A percentile compares a stretch with the other conserved stretches of the same genome.
Conservation (phyloP, 2,888 invertebrate genomes). For the Chloroclystis v-ata region DNA sequence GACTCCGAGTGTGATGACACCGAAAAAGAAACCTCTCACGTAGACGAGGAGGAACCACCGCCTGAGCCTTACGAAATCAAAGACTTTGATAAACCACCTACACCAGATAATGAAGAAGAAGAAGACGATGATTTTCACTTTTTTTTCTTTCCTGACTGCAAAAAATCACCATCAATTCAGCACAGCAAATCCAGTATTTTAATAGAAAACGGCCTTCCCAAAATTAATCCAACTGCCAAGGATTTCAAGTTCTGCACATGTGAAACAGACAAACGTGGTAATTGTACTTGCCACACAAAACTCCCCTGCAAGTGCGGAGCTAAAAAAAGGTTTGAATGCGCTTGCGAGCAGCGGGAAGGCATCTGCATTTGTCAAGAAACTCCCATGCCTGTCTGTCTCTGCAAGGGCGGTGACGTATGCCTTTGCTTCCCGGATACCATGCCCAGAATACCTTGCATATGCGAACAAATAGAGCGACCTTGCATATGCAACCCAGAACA, state of each 20-base stretch:
- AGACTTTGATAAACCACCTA: slow-evolving; percentile 35
- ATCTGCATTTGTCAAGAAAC: slow-evolving; percentile 56
- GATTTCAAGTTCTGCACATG: slow-evolving; percentile 46
- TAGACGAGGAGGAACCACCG: slow-evolving; percentile 35
- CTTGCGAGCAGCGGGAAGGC: slow-evolving; percentile 44
- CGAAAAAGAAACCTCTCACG: slow-evolving; percentile 37
- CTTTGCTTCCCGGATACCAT: slow-evolving; percentile 50
- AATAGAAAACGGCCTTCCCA: slow-evolving; percentile 57
- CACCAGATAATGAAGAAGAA: slow-evolving; percentile 43
- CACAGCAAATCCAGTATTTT: slow-evolving; percentile 55
- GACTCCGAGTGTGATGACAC: slow-evolving; percentile 60
- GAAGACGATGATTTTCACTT: slow-evolving; percentile 61
- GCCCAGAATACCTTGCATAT: slow-evolving; percentile 48
- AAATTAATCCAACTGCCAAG: slow-evolving; percentile 46
- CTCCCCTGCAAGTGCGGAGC: slow-evolving; percentile 62
- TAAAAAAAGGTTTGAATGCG: slow-evolving; percentile 47
- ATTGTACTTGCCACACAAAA: slow-evolving; percentile 52
- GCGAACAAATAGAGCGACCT: slow-evolving; percentile 54
- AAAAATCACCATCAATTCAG: slow-evolving; percentile 39
- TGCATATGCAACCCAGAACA: slow-evolving; percentile 54
- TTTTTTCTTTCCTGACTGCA: slow-evolving; percentile 68
- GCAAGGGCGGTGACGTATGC: slow-evolving; percentile 49
- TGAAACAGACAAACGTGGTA: slow-evolving; percentile 41
- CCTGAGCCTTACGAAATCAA: slow-evolving; percentile 32
- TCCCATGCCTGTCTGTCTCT: slow-evolving; percentile 48